Conservation (phyloP, 2,113 vertebrate species). For the Trogon surrucura region DNA sequence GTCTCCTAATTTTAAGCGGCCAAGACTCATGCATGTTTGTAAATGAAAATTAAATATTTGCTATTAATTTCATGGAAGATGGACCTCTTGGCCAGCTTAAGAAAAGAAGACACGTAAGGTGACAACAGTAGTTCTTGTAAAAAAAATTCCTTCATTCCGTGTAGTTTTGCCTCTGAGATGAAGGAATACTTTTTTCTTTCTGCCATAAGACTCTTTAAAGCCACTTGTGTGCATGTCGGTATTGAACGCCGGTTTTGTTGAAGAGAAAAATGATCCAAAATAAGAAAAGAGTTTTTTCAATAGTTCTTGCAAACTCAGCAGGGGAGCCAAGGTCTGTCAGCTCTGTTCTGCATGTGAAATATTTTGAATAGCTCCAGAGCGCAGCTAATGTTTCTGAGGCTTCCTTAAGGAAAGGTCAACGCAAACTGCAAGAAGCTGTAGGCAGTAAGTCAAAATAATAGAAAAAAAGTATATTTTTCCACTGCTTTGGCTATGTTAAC, state of each 20-base stretch:
- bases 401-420: constrained; percentile 37
- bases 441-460: constrained; percentile 7
- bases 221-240: not conserved
- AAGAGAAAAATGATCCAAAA: constrained; percentile 11
- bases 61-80: not conserved
- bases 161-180: not conserved
- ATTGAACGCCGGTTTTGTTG: not conserved
- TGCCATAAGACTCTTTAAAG: not conserved
- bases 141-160: not conserved
- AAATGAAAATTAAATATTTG: not conserved
- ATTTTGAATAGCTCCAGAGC: not conserved
- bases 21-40: not conserved
- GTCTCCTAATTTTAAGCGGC: not conserved
- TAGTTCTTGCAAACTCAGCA: not conserved
- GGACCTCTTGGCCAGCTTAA: not conserved
- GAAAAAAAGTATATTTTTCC: not conserved
- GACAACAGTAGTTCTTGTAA: not conserved
- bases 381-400: not conserved
- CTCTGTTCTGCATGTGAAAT: constrained; percentile 33
- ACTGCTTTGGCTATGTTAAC: not conserved
- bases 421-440: not conserved
- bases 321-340: constrained; percentile 18
- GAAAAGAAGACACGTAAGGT: not conserved
- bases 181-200: not conserved
- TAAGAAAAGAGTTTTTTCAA: not conserved